phyloP scores from a whole-genome alignment of 1,140 invertebrate genomes.

The Stegodyphus mimosarum region DNA sequence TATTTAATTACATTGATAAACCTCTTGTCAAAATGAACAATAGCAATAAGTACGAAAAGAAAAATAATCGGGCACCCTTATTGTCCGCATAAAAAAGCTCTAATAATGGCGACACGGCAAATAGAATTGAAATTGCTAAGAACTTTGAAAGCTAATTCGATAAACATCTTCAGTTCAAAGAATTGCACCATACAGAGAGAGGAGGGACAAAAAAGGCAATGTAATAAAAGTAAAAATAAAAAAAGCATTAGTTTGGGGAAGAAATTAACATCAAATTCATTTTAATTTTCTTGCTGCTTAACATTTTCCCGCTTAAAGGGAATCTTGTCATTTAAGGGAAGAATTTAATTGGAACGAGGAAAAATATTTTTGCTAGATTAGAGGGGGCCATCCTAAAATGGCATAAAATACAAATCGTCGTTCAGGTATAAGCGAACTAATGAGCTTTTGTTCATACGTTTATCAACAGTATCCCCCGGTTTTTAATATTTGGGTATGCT shows the following conservation, averaged over 20 bases:
- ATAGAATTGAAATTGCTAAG: constrained; percentile 14
- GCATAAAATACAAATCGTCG: too few relatives aligned
- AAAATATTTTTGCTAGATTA: constrained; percentile 15
- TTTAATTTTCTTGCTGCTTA: constrained; percentile 44
- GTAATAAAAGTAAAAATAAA: background rate
- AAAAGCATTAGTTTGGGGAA: constrained; percentile 29
- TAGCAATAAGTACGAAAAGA: background rate
- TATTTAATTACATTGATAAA: constrained; percentile 25
- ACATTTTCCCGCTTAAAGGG: constrained; percentile 33
- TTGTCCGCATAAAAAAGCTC: background rate
- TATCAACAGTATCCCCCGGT: too few relatives aligned
- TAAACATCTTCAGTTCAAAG: constrained; percentile 21
- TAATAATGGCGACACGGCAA: constrained; percentile 14
- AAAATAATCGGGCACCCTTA: constrained; percentile 17
- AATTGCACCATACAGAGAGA: background rate
- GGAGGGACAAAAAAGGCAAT: too few relatives aligned
- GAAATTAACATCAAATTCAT: constrained; percentile 56
- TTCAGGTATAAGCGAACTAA: too few relatives aligned
- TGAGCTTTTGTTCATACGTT: too few relatives aligned
- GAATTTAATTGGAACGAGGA: constrained; percentile 39
- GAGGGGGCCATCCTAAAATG: too few relatives aligned
- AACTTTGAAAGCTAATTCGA: constrained; percentile 42
- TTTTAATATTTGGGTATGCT: too few relatives aligned
- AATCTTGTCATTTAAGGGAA: constrained; percentile 32
- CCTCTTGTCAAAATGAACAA: background rate